Base-by-base conservation (phyloP, 2,797 vertebrate species). In the Epinephelus coioides region DNA sequence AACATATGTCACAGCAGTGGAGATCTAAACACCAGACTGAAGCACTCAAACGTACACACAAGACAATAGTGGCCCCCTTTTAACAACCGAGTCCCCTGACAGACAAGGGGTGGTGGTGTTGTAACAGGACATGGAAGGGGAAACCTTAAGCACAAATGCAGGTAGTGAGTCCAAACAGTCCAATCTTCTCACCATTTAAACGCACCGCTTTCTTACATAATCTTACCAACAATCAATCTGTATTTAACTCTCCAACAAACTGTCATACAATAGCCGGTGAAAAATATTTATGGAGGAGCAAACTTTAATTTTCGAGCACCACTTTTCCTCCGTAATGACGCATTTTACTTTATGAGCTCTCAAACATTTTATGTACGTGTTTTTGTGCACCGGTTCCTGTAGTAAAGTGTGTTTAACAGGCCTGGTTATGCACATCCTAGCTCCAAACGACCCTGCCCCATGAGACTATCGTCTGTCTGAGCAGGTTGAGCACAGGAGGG, bases 281-380 rank as follows among this genome's bases (percentile, higher is more conserved):
- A 78, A 92, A 93, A 89, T 93, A 93, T 94, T 94, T 93, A 92
- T 51, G 10, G 12, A 57, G 83, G 74, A 59, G 82, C 78, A 87
- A 89, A 93, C 77, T 81, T 77, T 34, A 68, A 74, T 38, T 81
- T 83, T 69, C 68, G 55, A 69, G 57, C 27, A 14, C 17, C 54
- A 40, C 55, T 81, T 85, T 78, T 73, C 40, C n/a, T 70, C 78
- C 14, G 0, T 4, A 57, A 18, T 85, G 63, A 83, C 70, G 61
- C 30, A 79, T 85, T 86, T 89, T 15, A 47, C 60, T 67, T 76
- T 78, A 17, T 75, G 13, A 8, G 25, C 14, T 44, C 12, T 46
- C 5, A 18, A 67, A 66, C 40, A 17, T 61, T 77, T 65, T 38
- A 70, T 68, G 56, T 38, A 25, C 60, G 30, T 67, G 80, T 79